Evolutionary conservation across 1,140 invertebrate genomes (phyloP), one percentile per base, ranked within the genome.

Genomic region (Oryzaephilus surinamensis): DNA sequence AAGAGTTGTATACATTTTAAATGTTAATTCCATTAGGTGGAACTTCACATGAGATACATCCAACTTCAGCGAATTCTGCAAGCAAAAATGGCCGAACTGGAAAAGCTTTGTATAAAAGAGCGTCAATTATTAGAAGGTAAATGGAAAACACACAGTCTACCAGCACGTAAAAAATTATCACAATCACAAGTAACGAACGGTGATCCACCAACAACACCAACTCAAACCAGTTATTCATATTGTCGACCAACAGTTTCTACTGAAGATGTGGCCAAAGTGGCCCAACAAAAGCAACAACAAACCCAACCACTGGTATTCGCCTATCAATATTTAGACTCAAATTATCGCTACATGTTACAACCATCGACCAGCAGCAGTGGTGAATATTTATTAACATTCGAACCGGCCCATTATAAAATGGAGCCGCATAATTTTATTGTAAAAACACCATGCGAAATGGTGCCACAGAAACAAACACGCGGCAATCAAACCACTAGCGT

Each of bases 31-130:
- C 54, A 56, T 20, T 45, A 75, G 74, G 83, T 87, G 13, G 86
- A 90, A 57, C 70, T 93, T 2, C 87, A 93, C 55, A 89, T 93
- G 72, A 75, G 87, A 27, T 93, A 91, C 51, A 86, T 93, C 28
- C 82, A 91, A 46, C 66, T 93, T 4, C 88, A 92, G 65, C 76
- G 81, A 45, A 70, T 84, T 16, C 64, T 94, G 5, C 84, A 91
- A 60, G 75, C 77, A n/a, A 90, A 91, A 60, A 77, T 90, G 65
- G 72, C 75, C 29, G 88, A 94, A 66, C 61, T 93, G 19, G 86
- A 92, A 54, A 71, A 82, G 34, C 65, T 94, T 2, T 85, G 81
- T 52, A 67, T 88, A 16, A 71, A 84, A 23, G 90, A 94, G 62
- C 73, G 81, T 38, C 82, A 90, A 53, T 67, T 93, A 14, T 66